Conservation (phyloP, 2,113 vertebrate genomes). For the Semicossyphus pulcher region DNA sequence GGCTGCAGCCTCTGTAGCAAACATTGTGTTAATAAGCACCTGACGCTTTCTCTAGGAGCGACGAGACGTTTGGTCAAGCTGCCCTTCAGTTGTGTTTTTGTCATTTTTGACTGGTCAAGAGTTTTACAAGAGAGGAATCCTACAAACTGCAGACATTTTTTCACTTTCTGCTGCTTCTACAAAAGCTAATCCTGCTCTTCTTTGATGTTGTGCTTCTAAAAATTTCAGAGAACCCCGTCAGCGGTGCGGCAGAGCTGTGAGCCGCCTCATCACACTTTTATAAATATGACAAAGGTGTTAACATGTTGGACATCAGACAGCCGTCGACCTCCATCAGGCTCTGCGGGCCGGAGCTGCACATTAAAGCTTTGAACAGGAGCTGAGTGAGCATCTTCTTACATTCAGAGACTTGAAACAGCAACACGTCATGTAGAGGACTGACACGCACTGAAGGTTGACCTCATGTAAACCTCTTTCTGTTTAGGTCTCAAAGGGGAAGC, state of each 20-base stretch:
- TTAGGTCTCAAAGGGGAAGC: slow-evolving; percentile 24
- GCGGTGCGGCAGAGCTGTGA: slow-evolving; percentile 25
- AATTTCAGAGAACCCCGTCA: slow-evolving; percentile 38
- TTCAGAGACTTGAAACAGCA: slow-evolving; percentile 12
- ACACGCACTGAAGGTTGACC: slow-evolving; percentile 34
- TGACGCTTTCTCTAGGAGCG: too few relatives aligned
- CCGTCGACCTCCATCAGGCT: slow-evolving; percentile 51
- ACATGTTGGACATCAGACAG: slow-evolving; percentile 46
- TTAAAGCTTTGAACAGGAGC: slow-evolving; percentile 3
- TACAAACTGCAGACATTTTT: too few relatives aligned
- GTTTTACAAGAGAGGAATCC: too few relatives aligned
- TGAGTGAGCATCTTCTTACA: slow-evolving; percentile 42
- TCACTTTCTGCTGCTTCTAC: not conserved
- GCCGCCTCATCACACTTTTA: slow-evolving; percentile 40
- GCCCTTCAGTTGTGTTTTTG: too few relatives aligned
- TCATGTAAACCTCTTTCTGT: not conserved
- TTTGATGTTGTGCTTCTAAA: slow-evolving; percentile 3
- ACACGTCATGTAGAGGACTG: slow-evolving; percentile 2
- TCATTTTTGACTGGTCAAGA: too few relatives aligned
- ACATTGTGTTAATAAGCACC: too few relatives aligned
- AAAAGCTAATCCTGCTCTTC: not conserved
- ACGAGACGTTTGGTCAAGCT: too few relatives aligned
- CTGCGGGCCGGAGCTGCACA: not conserved
- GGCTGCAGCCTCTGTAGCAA: too few relatives aligned
- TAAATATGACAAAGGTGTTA: slow-evolving; percentile 56